phyloP scores from a whole-genome alignment of 2,113 vertebrate species.

The Trochalopteron elliotii region DNA sequence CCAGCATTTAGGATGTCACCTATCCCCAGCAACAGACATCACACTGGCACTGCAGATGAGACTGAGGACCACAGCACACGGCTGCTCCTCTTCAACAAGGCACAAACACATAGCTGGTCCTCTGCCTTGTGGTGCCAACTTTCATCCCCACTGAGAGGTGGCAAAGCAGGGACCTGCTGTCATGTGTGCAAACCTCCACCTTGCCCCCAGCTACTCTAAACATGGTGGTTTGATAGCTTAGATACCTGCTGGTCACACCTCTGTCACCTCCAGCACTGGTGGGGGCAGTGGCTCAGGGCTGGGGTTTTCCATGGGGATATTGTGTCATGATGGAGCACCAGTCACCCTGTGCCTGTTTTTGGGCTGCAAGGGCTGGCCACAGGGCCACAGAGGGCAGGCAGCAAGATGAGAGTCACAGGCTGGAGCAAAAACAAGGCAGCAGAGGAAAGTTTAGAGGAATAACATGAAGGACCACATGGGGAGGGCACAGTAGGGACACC shows the following conservation, averaged over 20 bases:
- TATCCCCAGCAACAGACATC: accelerated
- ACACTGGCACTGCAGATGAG: background rate
- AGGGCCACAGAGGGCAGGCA: background rate
- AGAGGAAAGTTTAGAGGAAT: background rate
- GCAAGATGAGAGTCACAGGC: accelerated
- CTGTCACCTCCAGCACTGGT: accelerated
- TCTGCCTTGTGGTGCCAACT: accelerated
- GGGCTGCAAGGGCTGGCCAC: background rate
- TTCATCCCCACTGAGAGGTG: background rate
- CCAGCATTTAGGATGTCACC: background rate
- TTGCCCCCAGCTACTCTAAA: background rate
- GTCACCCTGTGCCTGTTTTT: background rate
- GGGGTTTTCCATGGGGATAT: accelerated
- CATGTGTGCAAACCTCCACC: background rate
- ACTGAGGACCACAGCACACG: background rate
- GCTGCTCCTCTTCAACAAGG: background rate
- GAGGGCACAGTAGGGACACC: accelerated
- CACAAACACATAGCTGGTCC: accelerated
- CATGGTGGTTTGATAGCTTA: background rate
- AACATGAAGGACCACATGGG: accelerated
- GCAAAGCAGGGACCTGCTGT: accelerated
- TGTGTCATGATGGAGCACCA: background rate
- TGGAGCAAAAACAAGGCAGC: accelerated
- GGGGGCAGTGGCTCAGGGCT: background rate
- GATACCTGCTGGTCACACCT: background rate